Evolutionary conservation across 2,797 vertebrate species (phyloP), one percentile per base, ranked within the genome.

Genomic region (Scolopax bukidnonensis): DNA sequence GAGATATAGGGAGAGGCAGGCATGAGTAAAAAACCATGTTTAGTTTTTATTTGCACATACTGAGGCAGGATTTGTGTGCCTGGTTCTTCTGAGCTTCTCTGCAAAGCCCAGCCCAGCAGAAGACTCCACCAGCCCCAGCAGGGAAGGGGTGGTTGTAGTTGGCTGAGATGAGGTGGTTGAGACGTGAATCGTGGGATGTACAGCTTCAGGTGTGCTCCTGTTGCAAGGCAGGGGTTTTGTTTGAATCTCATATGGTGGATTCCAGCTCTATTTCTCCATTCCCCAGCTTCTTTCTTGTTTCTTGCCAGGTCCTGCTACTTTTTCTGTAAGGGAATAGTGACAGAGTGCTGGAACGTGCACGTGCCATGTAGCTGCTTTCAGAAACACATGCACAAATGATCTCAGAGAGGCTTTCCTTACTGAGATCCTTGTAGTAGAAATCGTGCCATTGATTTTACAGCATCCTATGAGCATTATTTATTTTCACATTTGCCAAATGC

Each of bases 391-490:
- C 59, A 50, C 75, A 84, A 77, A 54, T 85, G 60, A 48, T 50
- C 84, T 56, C 84, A 73, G 76, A 77, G 60, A 68, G 80, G 28
- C 32, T 77, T 81, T 68, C 40, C 65, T 84, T 68, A 54, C 79
- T 15, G 45, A 88, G 70, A 54, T 57, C 54, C 65, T 50, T 93
- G 87, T 90, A 88, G 56, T 10, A 77, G 90, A 90, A 93, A 95
- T 81, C 69, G 87, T 68, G 70, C 65, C 90, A 91, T 91, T 93
- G 94, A 95, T 95, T 93, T 95, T 88, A 71, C 40, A 77, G 41
- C 80, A 45, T 65, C 56, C 60, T 69, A 30, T 23, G 51, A 93
- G 56, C 71, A 78, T 41, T 90, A 78, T 81, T 88, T 88, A 88
- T 88, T 88, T 88, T 36, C 45, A n/a, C 40, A 10, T 81, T 93